These are phyloP conservation scores for Drosophila testacea DNA, from an alignment of 2,888 invertebrate species.

Conservation along the genomic window DNA sequence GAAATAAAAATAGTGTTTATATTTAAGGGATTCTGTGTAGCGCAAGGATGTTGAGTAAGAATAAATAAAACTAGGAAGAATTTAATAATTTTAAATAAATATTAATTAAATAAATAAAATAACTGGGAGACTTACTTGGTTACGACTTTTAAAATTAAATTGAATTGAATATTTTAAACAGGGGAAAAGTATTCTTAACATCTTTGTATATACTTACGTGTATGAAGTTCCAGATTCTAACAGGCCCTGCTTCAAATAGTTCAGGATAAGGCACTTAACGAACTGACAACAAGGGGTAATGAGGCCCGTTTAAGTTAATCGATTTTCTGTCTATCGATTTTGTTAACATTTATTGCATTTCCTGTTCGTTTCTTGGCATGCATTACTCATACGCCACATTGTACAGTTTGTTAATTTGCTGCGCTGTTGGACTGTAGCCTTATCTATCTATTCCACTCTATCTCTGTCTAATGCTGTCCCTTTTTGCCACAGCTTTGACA, in stretches of 20 bases:
- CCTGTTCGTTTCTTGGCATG: slow-evolving; percentile 3
- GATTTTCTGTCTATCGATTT: slow-evolving; percentile 5
- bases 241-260: background rate
- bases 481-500: slow-evolving; percentile 67
- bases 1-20: too few relatives aligned
- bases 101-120: too few relatives aligned
- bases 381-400: slow-evolving; percentile 65
- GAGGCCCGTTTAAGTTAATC: slow-evolving; percentile 3
- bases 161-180: too few relatives aligned
- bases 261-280: background rate
- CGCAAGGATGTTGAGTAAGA: too few relatives aligned
- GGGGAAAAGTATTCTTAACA: too few relatives aligned
- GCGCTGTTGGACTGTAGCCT: slow-evolving; percentile 19
- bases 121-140: too few relatives aligned
- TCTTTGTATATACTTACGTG: background rate
- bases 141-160: too few relatives aligned
- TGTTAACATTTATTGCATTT: slow-evolving; percentile 15
- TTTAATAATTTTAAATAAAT: too few relatives aligned
- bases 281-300: slow-evolving; percentile 1
- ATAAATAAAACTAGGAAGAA: too few relatives aligned
- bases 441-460: slow-evolving; percentile 23
- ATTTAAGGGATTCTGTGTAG: too few relatives aligned
- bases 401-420: slow-evolving; percentile 36
- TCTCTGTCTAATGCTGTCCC: slow-evolving; percentile 6
- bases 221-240: background rate